Base-by-base conservation (phyloP, 2,888 invertebrate species). In the Cheiracanthium punctorium region DNA sequence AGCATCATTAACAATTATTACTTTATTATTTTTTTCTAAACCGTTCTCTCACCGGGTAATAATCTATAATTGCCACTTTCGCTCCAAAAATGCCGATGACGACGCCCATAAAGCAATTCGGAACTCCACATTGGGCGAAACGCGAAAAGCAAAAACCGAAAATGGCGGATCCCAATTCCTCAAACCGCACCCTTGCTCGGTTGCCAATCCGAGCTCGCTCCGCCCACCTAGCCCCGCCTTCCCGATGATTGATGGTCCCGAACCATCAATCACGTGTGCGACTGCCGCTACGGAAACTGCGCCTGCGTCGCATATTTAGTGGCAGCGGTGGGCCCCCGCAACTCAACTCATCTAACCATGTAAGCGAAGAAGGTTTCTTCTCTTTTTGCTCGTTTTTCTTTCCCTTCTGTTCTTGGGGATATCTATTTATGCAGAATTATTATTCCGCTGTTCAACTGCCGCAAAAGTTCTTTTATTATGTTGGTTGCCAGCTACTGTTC, bases 351-450 rank as follows among this genome's bases (percentile, higher is more conserved):
- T 65, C 67, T 67, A n/a, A 43, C 72, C 77, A 37, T 67, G 67
- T 67, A 80, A 80, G 67, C 73, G 75, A 37, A 75, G 58, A 24
- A 12, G 24, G 29, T n/a, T 73, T 17, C 43, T n/a, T 58, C 37
- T n/a, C 24, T 28, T 73, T 65, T n/a, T 41, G 33, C 30, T 72
- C 43, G 5, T 17, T 48, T 77, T 48, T 33, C 43, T 43, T 71
- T 48, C 65, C 67, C 12, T 70, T 70, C 37, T 30, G 0, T 37
- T 74, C 30, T 58, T 74, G 28, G 73, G 17, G 48, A 72, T 52
- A 64, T 73, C 69, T 72, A 72, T 75, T 79, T 74, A 69, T 70
- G 73, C 73, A 33, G 32, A n/a, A 64, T 85, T 79, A 79, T 79
- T 85, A 85, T 85, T 85, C 82, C 52, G 28, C 52, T 67, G 69